phyloP scores from a whole-genome alignment of 2,797 vertebrate genomes.

The Rhyacichthys aspro region DNA sequence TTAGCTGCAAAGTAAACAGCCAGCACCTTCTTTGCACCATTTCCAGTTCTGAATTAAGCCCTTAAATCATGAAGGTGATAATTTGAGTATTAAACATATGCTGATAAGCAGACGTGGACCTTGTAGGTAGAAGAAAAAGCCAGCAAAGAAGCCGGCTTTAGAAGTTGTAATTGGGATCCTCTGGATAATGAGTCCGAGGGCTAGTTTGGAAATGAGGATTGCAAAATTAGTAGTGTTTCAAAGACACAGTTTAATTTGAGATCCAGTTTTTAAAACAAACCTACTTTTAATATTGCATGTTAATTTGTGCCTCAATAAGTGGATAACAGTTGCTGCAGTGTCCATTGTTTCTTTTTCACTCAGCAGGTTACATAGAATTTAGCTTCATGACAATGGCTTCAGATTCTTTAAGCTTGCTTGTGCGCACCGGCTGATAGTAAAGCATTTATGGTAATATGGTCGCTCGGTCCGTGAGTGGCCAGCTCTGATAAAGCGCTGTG shows the following conservation, averaged over 20 bases:
- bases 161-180: conserved; percentile 40
- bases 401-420: conserved; percentile 40
- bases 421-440: conserved; percentile 52
- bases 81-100: conserved; percentile 37
- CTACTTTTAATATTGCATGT: conserved; percentile 21
- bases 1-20: conserved; percentile 10
- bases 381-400: conserved; percentile 40
- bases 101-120: conserved; percentile 24
- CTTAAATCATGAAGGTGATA: conserved; percentile 31
- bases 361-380: conserved; percentile 33
- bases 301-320: conserved; percentile 30
- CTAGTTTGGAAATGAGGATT: conserved; percentile 36
- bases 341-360: conserved; percentile 8
- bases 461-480: conserved; percentile 70
- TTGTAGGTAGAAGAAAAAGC: conserved; percentile 24
- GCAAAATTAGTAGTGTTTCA: conserved; percentile 37
- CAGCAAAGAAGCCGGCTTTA: conserved; percentile 19
- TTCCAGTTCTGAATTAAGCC: conserved; percentile 7
- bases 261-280: conserved; percentile 35
- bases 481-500: conserved; percentile 79
- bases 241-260: conserved; percentile 6
- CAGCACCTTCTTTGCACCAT: not conserved
- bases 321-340: conserved; percentile 2
- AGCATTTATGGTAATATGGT: conserved; percentile 64
- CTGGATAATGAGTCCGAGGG: conserved; percentile 45